phyloP scores from a whole-genome alignment of 2,888 invertebrate species.

The Crossocerus cetratus region DNA sequence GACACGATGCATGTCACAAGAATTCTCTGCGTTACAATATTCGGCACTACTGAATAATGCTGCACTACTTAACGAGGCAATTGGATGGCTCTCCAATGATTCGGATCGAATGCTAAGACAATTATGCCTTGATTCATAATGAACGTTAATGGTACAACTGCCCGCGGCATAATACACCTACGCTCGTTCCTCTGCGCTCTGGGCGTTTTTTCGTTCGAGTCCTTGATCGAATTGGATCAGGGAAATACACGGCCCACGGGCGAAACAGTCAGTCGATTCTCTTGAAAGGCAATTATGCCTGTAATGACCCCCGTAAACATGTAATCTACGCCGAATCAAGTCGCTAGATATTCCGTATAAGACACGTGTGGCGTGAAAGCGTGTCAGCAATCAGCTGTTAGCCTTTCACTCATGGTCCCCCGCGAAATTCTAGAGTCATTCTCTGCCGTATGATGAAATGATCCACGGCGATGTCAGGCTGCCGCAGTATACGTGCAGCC shows the following conservation, averaged over 20 bases:
- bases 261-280: not conserved
- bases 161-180: not conserved
- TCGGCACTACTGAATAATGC: no score
- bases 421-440: slow-evolving; percentile 16
- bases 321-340: no score
- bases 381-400: slow-evolving; percentile 41
- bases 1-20: no score
- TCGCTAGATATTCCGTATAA: no score
- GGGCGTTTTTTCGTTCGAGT: slow-evolving; percentile 8
- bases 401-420: slow-evolving; percentile 40
- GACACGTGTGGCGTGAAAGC: slow-evolving; percentile 14
- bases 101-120: no score
- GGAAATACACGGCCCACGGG: slow-evolving; percentile 28
- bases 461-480: slow-evolving; percentile 18
- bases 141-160: not conserved
- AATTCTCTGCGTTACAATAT: no score
- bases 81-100: no score
- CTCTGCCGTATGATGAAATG: slow-evolving; percentile 10
- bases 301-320: no score
- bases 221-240: slow-evolving; percentile 57
- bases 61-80: no score
- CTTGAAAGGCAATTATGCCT: no score
- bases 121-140: not conserved
- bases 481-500: not conserved
- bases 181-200: not conserved